Conservation (phyloP, 2,888 invertebrate genomes). For the Ariolimax columbianus region DNA sequence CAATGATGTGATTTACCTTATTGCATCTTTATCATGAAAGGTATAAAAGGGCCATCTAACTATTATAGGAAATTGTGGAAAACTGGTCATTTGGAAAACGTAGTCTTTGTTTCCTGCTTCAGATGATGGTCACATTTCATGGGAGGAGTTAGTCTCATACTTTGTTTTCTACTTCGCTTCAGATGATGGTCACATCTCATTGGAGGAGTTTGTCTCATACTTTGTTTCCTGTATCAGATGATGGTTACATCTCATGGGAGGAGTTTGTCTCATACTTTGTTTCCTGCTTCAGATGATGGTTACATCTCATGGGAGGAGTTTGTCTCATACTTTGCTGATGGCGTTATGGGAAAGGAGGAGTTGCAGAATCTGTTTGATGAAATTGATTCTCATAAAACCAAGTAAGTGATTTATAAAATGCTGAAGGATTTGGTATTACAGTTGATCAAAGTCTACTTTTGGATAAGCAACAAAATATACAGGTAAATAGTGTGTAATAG, state of each 20-base stretch:
- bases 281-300: constrained; percentile 69
- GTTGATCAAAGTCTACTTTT: no score
- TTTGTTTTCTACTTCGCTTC: constrained; percentile 31
- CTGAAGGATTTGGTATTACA: no score
- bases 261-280: constrained; percentile 58
- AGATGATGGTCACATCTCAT: constrained; percentile 75
- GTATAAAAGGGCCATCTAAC: no score
- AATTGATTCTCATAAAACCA: constrained; percentile 76
- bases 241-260: constrained; percentile 74
- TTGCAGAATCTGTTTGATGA: constrained; percentile 69
- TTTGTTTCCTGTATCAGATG: constrained; percentile 76
- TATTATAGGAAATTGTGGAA: no score
- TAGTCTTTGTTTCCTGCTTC: no score
- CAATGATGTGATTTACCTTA: no score
- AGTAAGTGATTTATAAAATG: constrained; percentile 58
- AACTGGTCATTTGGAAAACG: no score
- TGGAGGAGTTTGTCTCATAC: constrained; percentile 68
- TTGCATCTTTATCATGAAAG: no score
- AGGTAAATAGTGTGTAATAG: no score
- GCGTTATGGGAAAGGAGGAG: constrained; percentile 74
- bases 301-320: constrained; percentile 76
- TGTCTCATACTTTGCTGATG: constrained; percentile 74
- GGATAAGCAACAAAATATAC: no score
- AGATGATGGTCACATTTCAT: constrained; percentile 75
- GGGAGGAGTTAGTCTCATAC: constrained; percentile 68